Conservation (phyloP, 2,113 vertebrate genomes). For the Triplophysa tibetana region DNA sequence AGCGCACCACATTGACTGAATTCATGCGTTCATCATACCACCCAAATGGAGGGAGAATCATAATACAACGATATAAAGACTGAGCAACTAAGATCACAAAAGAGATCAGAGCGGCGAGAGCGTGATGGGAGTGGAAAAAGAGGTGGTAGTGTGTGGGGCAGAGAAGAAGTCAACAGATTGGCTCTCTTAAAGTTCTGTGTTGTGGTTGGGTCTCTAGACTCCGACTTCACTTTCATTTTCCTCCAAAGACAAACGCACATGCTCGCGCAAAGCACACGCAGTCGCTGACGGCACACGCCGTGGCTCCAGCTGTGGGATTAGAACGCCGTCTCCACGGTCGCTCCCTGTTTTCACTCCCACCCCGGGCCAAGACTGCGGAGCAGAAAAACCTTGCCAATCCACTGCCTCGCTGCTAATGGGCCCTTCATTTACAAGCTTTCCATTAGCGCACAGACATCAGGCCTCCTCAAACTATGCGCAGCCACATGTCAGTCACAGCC, state of each 20-base stretch:
- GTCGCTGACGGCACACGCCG: conserved; percentile 42
- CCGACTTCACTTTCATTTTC: conserved; percentile 56
- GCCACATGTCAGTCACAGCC: conserved; percentile 36
- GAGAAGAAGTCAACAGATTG: conserved; percentile 51
- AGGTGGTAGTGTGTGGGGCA: conserved; percentile 23
- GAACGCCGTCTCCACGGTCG: conserved; percentile 57
- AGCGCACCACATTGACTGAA: conserved; percentile 1
- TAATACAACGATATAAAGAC: conserved; percentile 17
- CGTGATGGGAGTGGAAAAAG: conserved; percentile 33
- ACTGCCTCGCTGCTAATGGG: conserved; percentile 52
- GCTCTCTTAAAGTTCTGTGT: conserved; percentile 55
- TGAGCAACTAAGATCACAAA: conserved; percentile 15
- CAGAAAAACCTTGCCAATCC: conserved; percentile 61
- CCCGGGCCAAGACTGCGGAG: conserved; percentile 37
- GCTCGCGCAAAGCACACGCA: conserved; percentile 23
- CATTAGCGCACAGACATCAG: conserved; percentile 57
- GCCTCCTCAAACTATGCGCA: conserved; percentile 53
- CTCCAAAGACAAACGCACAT: conserved; percentile 38
- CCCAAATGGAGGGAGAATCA: conserved; percentile 8
- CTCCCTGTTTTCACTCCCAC: conserved; percentile 38
- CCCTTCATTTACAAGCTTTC: conserved; percentile 64
- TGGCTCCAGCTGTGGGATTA: conserved; percentile 52
- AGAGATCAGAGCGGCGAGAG: neutral
- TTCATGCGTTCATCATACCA: neutral
- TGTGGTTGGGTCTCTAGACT: conserved; percentile 57